Evolutionary conservation across 2,888 invertebrate genomes (phyloP).

Genomic region (Lysandra bellargus): DNA sequence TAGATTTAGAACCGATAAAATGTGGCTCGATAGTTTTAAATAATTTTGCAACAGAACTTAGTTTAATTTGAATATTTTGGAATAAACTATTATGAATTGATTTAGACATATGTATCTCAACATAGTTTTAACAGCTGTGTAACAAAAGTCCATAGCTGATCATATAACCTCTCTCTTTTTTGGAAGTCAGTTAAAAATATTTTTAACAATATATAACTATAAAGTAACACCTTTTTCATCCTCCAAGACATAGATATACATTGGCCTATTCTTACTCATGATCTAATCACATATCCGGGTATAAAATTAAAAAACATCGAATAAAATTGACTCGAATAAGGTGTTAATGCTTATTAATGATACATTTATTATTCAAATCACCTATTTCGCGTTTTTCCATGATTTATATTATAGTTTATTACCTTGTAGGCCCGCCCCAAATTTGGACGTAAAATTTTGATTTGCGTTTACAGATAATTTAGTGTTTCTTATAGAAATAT

Average conservation of each 20-base stretch:
- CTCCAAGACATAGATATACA: neutral
- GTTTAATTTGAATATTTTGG: neutral
- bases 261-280: slow-evolving; percentile 3
- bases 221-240: neutral
- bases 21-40: neutral
- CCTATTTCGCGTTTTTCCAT: neutral
- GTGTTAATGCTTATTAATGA: slow-evolving; percentile 12
- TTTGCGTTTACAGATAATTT: neutral
- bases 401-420: slow-evolving; percentile 1
- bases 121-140: too few species aligned
- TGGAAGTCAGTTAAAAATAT: neutral
- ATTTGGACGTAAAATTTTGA: neutral
- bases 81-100: neutral
- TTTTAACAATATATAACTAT: neutral
- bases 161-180: neutral
- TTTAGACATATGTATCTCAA: too few species aligned
- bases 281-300: slow-evolving; percentile 14
- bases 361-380: slow-evolving; percentile 13
- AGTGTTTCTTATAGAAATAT: neutral
- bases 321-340: neutral
- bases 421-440: neutral
- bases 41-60: neutral
- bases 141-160: neutral
- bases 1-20: neutral
- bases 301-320: slow-evolving; percentile 13